Evolutionary conservation across 2,113 vertebrate genomes (phyloP).

Genomic region (Pycnonotus jocosus): DNA sequence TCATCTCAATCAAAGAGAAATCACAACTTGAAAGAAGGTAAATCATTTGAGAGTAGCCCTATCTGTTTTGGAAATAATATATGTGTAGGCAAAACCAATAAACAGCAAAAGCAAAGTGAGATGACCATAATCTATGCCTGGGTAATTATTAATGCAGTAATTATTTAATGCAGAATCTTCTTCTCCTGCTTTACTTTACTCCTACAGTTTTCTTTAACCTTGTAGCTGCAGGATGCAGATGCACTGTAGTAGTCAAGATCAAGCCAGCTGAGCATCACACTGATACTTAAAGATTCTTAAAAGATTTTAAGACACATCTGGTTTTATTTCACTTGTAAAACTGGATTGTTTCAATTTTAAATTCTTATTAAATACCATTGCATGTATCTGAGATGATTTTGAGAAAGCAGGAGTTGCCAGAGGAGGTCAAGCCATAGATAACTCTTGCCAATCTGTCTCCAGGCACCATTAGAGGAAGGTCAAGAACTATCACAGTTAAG

Average conservation of each 20-base stretch:
- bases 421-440: neutral
- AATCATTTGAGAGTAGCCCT: neutral
- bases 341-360: neutral
- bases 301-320: neutral
- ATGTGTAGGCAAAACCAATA: neutral
- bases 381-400: neutral
- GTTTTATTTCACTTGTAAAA: neutral
- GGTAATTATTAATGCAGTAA: neutral
- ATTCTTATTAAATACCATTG: neutral
- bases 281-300: neutral
- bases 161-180: neutral
- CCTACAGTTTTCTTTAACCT: neutral
- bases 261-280: neutral
- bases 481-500: neutral
- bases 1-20: neutral
- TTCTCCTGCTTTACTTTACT: neutral
- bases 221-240: neutral
- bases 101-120: neutral
- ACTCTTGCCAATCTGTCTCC: neutral
- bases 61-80: neutral
- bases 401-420: neutral
- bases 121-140: neutral
- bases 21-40: neutral
- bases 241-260: neutral
- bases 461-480: neutral